Evolutionary conservation across 2,113 vertebrate species (phyloP).

Genomic region (Embiotoca jacksoni): DNA sequence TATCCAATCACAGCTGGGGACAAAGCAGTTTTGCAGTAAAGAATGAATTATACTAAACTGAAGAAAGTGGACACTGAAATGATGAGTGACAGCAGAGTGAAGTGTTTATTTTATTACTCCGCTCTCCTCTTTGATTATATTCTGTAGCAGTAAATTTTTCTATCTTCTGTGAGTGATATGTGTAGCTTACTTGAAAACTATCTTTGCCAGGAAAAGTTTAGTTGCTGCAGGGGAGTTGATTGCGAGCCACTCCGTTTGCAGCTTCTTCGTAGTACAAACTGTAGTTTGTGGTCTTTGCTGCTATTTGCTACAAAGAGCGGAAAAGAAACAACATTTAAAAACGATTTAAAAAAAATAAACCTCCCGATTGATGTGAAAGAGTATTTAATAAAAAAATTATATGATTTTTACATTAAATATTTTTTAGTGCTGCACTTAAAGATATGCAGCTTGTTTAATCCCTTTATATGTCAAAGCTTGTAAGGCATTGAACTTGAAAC

Average conservation of each 20-base stretch:
- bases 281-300: constrained; percentile 8
- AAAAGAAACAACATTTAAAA: constrained; percentile 18
- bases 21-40: constrained; percentile 43
- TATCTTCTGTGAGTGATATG: constrained; percentile 52
- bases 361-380: constrained; percentile 33
- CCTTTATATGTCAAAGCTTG: constrained; percentile 62
- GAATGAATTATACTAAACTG: constrained; percentile 46
- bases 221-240: constrained; percentile 54
- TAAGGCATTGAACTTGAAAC: constrained; percentile 75
- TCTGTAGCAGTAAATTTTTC: constrained; percentile 46
- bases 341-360: constrained; percentile 1
- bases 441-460: constrained; percentile 71
- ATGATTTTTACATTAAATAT: constrained; percentile 49
- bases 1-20: constrained; percentile 39
- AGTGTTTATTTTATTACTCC: constrained; percentile 52
- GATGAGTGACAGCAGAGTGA: constrained; percentile 59
- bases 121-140: constrained; percentile 54
- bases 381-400: constrained; percentile 46
- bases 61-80: constrained; percentile 47
- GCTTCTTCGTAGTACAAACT: constrained; percentile 1
- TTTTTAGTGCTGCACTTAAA: constrained; percentile 40
- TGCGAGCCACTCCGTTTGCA: constrained; percentile 21
- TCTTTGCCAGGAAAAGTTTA: constrained; percentile 41
- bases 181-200: constrained; percentile 48
- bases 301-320: neutral